phyloP scores from a whole-genome alignment of 1,140 invertebrate species.

The Orchesella cincta region DNA sequence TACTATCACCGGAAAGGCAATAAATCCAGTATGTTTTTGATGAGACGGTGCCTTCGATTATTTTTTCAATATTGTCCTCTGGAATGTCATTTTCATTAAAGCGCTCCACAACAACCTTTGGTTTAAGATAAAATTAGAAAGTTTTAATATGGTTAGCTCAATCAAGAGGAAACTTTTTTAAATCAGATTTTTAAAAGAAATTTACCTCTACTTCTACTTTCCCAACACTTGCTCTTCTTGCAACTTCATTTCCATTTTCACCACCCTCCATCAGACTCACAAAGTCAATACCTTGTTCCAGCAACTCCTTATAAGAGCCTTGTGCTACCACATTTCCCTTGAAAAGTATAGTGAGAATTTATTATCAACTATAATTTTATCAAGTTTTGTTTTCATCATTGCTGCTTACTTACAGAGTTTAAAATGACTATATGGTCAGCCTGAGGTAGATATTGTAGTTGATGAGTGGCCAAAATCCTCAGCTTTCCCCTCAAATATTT shows the following conservation, averaged over 20 bases:
- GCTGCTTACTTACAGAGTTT: conserved; percentile 62
- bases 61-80: conserved; percentile 36
- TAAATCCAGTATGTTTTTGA: conserved; percentile 40
- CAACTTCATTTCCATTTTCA: conserved; percentile 23
- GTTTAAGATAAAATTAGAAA: no score
- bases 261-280: conserved; percentile 44
- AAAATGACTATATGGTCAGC: conserved; percentile 76
- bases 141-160: no score
- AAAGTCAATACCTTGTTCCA: conserved; percentile 46
- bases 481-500: conserved; percentile 12
- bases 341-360: background rate
- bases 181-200: background rate
- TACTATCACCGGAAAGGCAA: conserved; percentile 35
- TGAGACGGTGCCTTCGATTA: conserved; percentile 35
- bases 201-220: conserved; percentile 30
- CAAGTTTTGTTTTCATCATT: background rate
- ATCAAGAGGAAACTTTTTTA: no score
- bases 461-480: conserved; percentile 79
- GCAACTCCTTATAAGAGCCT: conserved; percentile 36
- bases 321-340: conserved; percentile 44
- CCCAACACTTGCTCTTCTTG: conserved; percentile 1
- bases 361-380: conserved; percentile 45
- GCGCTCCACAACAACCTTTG: background rate
- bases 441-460: conserved; percentile 75
- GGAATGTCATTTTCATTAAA: conserved; percentile 26